A percentile compares a stretch with the other conserved stretches of the same genome.
Conservation (phyloP, 2,797 vertebrate genomes). For the Clarias pachynema region DNA sequence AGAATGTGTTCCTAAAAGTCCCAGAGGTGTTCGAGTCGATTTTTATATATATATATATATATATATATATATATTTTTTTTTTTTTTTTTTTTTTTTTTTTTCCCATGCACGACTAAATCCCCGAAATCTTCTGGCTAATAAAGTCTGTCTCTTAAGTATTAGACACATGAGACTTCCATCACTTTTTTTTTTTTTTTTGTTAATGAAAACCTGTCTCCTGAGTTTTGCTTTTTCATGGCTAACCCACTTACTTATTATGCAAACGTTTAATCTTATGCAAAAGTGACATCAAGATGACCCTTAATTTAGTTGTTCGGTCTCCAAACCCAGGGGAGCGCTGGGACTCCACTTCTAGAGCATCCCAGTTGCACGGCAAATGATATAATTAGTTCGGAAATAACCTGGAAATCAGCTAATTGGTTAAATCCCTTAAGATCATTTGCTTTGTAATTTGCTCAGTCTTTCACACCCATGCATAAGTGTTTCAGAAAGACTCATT, state of each 20-base stretch:
- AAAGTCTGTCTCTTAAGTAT: constrained; percentile 5
- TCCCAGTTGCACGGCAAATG: constrained; percentile 25
- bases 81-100: no score
- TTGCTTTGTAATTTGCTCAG: neutral
- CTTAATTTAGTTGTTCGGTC: constrained; percentile 27
- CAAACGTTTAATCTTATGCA: constrained; percentile 51
- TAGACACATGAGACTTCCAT: constrained; percentile 27
- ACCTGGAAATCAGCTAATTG: constrained; percentile 50
- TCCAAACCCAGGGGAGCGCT: constrained; percentile 11
- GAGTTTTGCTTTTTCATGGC: constrained; percentile 13
- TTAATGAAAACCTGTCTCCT: constrained; percentile 45
- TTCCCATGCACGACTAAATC: neutral
- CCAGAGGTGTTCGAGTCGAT: no score
- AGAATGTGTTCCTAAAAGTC: no score
- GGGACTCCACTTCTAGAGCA: constrained; percentile 45
- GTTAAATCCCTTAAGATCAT: constrained; percentile 38
- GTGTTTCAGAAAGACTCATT: neutral
- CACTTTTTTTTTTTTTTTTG: constrained; percentile 19
- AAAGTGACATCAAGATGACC: constrained; percentile 51
- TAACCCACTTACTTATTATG: constrained; percentile 51
- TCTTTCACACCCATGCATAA: neutral
- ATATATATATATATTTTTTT: neutral
- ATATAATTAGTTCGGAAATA: constrained; percentile 43
- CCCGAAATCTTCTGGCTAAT: constrained; percentile 10
- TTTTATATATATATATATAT: no score